Evolutionary conservation across 2,888 invertebrate genomes (phyloP).

Genomic region (Perizoma affinitatum): DNA sequence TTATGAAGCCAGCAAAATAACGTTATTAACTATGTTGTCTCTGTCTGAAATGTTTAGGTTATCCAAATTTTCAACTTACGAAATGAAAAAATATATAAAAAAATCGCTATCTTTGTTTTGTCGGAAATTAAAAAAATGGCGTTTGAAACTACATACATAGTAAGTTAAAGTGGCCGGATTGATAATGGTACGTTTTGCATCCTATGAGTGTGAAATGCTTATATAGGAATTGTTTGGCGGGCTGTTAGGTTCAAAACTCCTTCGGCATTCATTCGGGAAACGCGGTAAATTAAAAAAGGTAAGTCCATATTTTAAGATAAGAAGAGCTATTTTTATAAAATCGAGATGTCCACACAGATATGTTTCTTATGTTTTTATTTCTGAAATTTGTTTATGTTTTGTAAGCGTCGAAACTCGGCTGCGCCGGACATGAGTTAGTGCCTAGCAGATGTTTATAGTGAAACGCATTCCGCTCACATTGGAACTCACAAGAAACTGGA

Average conservation of each 20-base stretch:
- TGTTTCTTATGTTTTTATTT: conserved; percentile 6
- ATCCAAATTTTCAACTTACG: neutral
- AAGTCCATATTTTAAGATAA: no score
- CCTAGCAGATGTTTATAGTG: conserved; percentile 63
- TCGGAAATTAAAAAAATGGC: no score
- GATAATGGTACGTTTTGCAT: no score
- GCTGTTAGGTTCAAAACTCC: no score
- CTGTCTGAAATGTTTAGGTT: conserved; percentile 33
- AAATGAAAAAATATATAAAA: no score
- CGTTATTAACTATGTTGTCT: conserved; percentile 26
- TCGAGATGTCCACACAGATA: conserved; percentile 7
- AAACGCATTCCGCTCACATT: conserved; percentile 24
- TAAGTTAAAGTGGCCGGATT: no score
- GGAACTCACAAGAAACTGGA: conserved; percentile 20
- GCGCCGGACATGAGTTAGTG: conserved; percentile 61
- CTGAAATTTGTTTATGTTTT: conserved; percentile 16
- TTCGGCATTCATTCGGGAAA: no score
- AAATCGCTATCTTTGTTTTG: no score
- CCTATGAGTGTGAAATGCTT: no score
- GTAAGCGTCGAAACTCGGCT: conserved; percentile 18
- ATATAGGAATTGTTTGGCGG: no score
- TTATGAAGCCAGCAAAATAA: conserved; percentile 41
- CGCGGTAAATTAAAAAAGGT: no score
- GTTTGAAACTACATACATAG: no score
- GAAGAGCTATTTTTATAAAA: conserved; percentile 7